Conservation (phyloP, 1,140 invertebrate genomes). For the Sarcophaga bullata region DNA sequence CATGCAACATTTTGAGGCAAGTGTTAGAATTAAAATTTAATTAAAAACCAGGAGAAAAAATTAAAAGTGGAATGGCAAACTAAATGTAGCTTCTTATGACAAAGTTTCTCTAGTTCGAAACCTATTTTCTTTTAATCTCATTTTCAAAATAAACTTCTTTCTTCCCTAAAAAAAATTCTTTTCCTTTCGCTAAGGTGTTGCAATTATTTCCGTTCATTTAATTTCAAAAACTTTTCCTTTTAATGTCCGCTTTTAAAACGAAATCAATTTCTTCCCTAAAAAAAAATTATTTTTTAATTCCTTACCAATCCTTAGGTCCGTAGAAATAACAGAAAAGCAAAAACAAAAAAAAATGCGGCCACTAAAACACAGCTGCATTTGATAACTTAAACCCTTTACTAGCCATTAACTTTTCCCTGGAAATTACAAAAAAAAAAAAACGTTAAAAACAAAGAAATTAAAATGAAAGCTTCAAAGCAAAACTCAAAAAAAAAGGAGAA, state of each 20-base stretch:
- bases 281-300: background rate
- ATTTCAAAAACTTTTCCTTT: conserved; percentile 11
- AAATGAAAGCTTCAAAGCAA: background rate
- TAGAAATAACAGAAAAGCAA: background rate
- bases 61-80: no score
- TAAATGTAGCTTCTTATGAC: no score
- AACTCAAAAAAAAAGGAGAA: background rate
- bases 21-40: no score
- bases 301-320: background rate
- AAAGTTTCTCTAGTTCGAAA: no score
- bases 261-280: conserved; percentile 27
- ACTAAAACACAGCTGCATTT: conserved; percentile 37
- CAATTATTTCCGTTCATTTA: conserved; percentile 41
- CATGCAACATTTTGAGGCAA: no score
- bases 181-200: conserved; percentile 34
- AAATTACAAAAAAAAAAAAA: no score
- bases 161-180: background rate
- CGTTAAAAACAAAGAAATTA: no score
- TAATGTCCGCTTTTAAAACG: background rate
- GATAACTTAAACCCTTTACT: conserved; percentile 36
- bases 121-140: no score
- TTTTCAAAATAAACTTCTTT: no score
- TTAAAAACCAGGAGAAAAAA: background rate
- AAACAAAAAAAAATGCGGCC: background rate
- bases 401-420: conserved; percentile 1